phyloP scores from a whole-genome alignment of 2,888 invertebrate genomes.

The Cantharis flavilabris region DNA sequence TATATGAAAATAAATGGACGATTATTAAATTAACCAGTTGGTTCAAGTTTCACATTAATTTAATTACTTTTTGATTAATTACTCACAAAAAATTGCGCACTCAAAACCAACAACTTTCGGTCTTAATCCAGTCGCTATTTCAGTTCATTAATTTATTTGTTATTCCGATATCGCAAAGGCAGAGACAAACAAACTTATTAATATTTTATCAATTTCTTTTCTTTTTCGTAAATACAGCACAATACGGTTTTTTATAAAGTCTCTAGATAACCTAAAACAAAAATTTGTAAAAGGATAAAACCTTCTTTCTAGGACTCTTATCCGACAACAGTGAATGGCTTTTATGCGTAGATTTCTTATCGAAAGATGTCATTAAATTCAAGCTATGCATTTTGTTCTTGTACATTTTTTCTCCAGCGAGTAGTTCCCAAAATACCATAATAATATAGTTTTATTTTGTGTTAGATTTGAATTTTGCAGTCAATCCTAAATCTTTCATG shows the following conservation, averaged over 20 bases:
- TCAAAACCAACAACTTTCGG: background rate
- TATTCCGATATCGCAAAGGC: background rate
- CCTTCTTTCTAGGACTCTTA: background rate
- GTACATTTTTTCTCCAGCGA: background rate
- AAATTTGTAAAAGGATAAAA: background rate
- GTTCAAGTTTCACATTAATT: background rate
- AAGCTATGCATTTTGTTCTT: background rate
- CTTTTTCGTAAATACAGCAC: background rate
- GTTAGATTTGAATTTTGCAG: background rate
- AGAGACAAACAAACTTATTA: background rate
- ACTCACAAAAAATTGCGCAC: background rate
- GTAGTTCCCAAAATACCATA: background rate
- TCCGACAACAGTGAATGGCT: background rate
- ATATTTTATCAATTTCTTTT: background rate
- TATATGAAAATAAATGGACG: constrained; percentile 2
- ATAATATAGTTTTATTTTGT: background rate
- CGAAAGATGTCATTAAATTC: background rate
- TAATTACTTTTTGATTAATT: background rate
- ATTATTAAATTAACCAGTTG: background rate
- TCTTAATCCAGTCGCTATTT: background rate
- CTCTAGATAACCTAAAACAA: background rate
- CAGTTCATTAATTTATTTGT: background rate
- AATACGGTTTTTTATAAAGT: background rate
- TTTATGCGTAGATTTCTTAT: constrained; percentile 1
- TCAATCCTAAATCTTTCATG: background rate